Evolutionary conservation across 2,113 vertebrate genomes (phyloP).

Genomic region (Murina feae): DNA sequence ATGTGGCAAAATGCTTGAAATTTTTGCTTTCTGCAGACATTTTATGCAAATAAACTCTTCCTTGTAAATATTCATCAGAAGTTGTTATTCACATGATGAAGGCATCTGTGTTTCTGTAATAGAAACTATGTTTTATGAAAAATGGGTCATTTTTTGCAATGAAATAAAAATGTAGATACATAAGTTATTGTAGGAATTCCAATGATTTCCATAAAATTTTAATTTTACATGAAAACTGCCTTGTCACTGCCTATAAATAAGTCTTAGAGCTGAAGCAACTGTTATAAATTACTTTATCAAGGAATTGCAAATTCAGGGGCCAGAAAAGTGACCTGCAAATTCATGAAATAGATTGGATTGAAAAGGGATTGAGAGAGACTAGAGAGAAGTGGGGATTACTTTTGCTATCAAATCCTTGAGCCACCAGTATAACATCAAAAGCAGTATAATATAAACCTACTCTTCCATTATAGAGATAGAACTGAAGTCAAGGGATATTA

Average conservation of each 20-base stretch:
- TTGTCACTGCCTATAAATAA: constrained; percentile 23
- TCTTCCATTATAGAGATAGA: not conserved
- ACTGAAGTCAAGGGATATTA: not conserved
- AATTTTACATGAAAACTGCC: constrained; percentile 33
- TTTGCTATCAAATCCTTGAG: not conserved
- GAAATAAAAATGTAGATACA: constrained; percentile 52
- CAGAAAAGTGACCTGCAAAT: constrained; percentile 1
- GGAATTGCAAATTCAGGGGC: not conserved
- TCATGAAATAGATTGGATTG: not conserved
- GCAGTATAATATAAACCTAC: not conserved
- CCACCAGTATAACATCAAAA: not conserved
- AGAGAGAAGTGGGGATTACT: not conserved
- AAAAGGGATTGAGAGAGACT: not conserved
- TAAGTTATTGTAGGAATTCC: constrained; percentile 41
- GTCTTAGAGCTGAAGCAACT: constrained; percentile 11
- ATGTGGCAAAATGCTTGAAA: constrained; percentile 20
- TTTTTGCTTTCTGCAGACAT: constrained; percentile 42
- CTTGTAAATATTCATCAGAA: constrained; percentile 58
- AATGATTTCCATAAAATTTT: constrained; percentile 51
- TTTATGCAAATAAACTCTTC: constrained; percentile 53
- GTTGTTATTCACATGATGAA: constrained; percentile 50
- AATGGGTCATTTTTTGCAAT: constrained; percentile 39
- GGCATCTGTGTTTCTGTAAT: constrained; percentile 27
- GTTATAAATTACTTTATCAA: constrained; percentile 27
- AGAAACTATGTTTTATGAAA: constrained; percentile 45